Evolutionary conservation across 2,888 invertebrate species (phyloP).

Genomic region (Eristalis arbustorum): DNA sequence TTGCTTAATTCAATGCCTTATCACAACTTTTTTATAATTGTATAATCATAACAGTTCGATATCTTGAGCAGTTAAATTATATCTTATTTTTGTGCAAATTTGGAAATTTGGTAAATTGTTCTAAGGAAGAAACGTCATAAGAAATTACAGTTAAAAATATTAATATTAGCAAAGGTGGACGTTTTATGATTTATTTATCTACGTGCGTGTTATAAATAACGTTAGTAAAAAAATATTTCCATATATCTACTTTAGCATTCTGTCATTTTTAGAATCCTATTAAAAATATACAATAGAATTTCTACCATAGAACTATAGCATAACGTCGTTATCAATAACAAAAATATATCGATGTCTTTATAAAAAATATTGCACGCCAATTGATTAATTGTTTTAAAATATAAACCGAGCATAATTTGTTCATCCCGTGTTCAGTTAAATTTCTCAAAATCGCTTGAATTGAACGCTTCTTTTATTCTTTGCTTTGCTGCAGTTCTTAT

Average conservation of each 20-base stretch:
- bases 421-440: not conserved
- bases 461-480: constrained; percentile 44
- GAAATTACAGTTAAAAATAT: not conserved
- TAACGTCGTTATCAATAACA: not conserved
- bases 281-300: not conserved
- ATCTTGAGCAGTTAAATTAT: not conserved
- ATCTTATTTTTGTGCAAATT: no score
- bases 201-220: not conserved
- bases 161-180: not conserved
- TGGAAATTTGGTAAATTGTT: no score
- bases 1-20: not conserved
- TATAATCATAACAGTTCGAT: not conserved
- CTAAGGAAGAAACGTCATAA: no score
- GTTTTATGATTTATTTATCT: not conserved
- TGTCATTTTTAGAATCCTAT: not conserved
- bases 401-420: not conserved
- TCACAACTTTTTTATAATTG: not conserved
- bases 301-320: not conserved
- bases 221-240: not conserved
- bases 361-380: not conserved
- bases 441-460: not conserved
- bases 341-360: not conserved
- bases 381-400: not conserved
- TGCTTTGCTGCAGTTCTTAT: constrained; percentile 42
- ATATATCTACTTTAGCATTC: not conserved